phyloP scores from a whole-genome alignment of 2,888 invertebrate genomes.

The Euproctis similis region DNA sequence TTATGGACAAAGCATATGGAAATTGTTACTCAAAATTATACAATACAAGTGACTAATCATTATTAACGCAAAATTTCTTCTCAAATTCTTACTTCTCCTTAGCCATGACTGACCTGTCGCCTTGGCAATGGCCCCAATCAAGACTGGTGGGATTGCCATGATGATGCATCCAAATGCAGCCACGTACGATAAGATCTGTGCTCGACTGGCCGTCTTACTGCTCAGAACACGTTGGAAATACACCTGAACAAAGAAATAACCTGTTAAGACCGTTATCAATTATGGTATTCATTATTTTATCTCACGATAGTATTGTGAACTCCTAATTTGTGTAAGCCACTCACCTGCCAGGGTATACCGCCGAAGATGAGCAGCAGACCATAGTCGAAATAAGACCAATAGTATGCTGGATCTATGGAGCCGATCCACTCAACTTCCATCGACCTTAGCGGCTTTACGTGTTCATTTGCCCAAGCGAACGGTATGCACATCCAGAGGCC shows the following conservation, averaged over 20 bases:
- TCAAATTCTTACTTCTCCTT: no score
- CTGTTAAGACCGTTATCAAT: neutral
- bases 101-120: slow-evolving; percentile 87
- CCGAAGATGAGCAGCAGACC: slow-evolving; percentile 93
- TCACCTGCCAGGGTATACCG: slow-evolving; percentile 97
- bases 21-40: no score
- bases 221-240: slow-evolving; percentile 99
- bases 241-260: slow-evolving; percentile 73
- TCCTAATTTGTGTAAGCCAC: no score
- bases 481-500: slow-evolving; percentile 99
- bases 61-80: no score
- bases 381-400: slow-evolving; percentile 91
- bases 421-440: slow-evolving; percentile 95
- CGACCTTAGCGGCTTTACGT: slow-evolving; percentile 87
- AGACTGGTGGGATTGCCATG: slow-evolving; percentile 97
- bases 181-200: slow-evolving; percentile 95
- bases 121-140: slow-evolving; percentile 98
- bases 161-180: slow-evolving; percentile 96
- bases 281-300: no score
- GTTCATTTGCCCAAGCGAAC: slow-evolving; percentile 92
- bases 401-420: slow-evolving; percentile 80
- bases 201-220: slow-evolving; percentile 94
- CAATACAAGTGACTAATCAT: no score
- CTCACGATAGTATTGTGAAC: no score
- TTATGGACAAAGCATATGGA: no score